Conservation (phyloP, 37 sponge, comb jelly and placozoan genomes). For the Beroe ovata region DNA sequence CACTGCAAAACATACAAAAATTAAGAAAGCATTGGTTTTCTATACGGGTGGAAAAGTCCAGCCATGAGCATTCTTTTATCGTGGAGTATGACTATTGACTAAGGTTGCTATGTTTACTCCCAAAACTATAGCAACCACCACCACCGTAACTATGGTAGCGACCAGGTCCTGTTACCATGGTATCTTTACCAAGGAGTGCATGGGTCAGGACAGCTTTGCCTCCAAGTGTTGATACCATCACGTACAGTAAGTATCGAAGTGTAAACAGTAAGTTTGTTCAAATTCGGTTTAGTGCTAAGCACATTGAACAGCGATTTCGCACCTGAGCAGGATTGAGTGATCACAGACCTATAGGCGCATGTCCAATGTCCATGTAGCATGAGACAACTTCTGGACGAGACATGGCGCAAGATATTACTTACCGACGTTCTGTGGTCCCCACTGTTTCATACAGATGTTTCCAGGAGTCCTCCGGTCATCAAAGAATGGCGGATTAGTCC, state of each 20-base stretch:
- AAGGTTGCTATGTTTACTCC: too few species aligned
- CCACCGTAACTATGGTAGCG: not conserved
- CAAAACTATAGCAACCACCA: too few species aligned
- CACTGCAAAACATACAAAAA: too few species aligned
- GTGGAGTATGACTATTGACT: too few species aligned
- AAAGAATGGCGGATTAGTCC: conserved; percentile 77
- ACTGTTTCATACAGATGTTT: conserved; percentile 74
- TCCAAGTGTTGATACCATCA: conserved; percentile 14
- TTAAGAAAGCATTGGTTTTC: too few species aligned
- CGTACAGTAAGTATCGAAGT: conserved; percentile 78
- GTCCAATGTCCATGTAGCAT: too few species aligned
- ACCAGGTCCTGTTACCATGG: not conserved
- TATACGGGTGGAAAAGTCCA: too few species aligned
- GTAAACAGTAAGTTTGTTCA: conserved; percentile 81
- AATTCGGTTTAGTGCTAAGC: conserved; percentile 77
- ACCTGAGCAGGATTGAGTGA: too few species aligned
- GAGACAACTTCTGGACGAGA: not conserved
- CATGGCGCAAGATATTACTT: not conserved
- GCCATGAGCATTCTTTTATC: too few species aligned
- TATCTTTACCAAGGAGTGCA: conserved; percentile 48
- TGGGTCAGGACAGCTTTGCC: not conserved
- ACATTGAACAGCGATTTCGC: conserved; percentile 71
- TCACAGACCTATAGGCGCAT: too few species aligned
- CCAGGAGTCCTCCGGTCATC: conserved; percentile 89
- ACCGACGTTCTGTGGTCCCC: conserved; percentile 69